Base-by-base conservation (phyloP, 2,797 vertebrate species). In the Sylvilagus floridanus region DNA sequence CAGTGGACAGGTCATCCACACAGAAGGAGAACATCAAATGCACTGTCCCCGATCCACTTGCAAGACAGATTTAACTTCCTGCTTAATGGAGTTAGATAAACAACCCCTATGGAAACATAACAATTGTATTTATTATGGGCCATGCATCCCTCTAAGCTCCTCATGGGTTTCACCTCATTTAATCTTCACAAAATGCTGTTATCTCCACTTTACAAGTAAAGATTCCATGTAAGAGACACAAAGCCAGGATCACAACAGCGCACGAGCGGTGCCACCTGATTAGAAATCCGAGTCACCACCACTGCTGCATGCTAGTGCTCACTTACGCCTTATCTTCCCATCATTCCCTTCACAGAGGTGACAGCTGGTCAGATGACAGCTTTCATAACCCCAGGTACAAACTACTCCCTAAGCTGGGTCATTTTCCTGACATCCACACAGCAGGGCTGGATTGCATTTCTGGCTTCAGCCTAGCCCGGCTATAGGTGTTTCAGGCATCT, bases 321-420 rank as follows among this genome's bases (percentile, higher is more conserved):
- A 73, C 6, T 79, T 30, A 89, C 37, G 14, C 35, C n/a, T 42
- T 83, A 30, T 73, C n/a, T 75, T 81, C 12, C 14, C 8, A 10
- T 28, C 54, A 84, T 47, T 94, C 88, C 35, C 60, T 88, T 86
- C 66, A 62, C 35, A 72, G 79, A 87, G 9, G 5, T 73, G 30
- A 68, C 32, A 72, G 47, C 14, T 50, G 60, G 76, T 66, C 82
- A 88, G 32, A 54, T 88, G 28, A 71, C 2, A 72, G 47, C 26
- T 79, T 81, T 85, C 79, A n/a, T 24, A 26, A 91, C 79, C 60
- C 77, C 65, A 47, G 68, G 78, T 9, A 81, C 16, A 83, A 95
- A 92, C 65, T 69, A 68, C 42, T 88, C 88, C 76, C 30, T 69
- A 83, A 93, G 47, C 0, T 47, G 71, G 50, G 22, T n/a, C 84